These are phyloP conservation scores for Apeira syringaria DNA, from an alignment of 2,888 invertebrate species.

Conservation along the genomic window DNA sequence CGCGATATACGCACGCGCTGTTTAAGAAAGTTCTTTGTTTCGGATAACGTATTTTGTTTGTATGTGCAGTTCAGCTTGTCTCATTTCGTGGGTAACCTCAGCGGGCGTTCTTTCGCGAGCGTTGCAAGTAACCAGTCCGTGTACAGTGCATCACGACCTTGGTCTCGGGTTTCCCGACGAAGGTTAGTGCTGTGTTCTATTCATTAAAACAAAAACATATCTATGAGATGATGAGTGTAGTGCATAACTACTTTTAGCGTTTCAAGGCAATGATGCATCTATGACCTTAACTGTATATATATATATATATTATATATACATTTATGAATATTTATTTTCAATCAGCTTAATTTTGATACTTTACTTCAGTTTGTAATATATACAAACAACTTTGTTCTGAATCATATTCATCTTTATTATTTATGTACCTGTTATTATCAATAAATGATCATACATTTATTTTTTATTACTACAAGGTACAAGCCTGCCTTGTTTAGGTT, in stretches of 20 bases:
- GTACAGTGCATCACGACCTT: constrained; percentile 85
- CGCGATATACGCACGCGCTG: constrained; percentile 30
- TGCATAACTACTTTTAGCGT: too few relatives aligned
- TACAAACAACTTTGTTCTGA: too few relatives aligned
- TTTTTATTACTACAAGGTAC: too few relatives aligned
- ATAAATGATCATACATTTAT: too few relatives aligned
- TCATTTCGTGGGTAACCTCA: constrained; percentile 84
- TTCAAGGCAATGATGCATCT: background rate
- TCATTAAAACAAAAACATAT: constrained; percentile 41
- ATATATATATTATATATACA: too few relatives aligned
- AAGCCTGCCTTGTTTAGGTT: too few relatives aligned
- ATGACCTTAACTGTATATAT: constrained; percentile 2
- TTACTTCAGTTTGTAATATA: too few relatives aligned
- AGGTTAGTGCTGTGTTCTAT: constrained; percentile 76
- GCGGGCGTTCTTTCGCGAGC: constrained; percentile 84
- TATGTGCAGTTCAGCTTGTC: constrained; percentile 81
- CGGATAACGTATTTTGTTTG: constrained; percentile 44
- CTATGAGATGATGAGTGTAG: too few relatives aligned
- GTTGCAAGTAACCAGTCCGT: constrained; percentile 84
- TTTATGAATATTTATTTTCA: too few relatives aligned
- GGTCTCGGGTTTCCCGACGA: constrained; percentile 86
- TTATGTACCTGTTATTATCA: too few relatives aligned
- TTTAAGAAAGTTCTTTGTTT: constrained; percentile 46
- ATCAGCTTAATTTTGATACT: too few relatives aligned
- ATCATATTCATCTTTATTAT: too few relatives aligned